A percentile compares a stretch with the other conserved stretches of the same genome.
These are phyloP conservation scores for Styela plicata DNA, from an alignment of 23 tunicate genomes.

Conservation along the genomic window DNA sequence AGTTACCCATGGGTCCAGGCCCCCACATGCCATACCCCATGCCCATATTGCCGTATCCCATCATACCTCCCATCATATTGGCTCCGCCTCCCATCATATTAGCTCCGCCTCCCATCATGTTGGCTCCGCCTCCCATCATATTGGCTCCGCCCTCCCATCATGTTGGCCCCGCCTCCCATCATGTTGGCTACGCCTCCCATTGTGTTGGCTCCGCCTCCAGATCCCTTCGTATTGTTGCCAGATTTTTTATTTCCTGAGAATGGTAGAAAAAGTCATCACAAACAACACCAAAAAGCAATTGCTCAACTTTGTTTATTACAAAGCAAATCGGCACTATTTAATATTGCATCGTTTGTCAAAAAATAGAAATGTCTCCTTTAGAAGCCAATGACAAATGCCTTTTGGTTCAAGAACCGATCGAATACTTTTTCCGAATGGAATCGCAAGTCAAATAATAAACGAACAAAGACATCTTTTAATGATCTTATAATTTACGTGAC, in stretches of 20 bases:
- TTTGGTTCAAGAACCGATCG: no score
- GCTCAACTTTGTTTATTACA: background rate
- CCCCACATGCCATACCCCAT: constrained; percentile 47
- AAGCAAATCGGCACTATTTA: no score
- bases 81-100: constrained; percentile 21
- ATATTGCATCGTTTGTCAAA: no score
- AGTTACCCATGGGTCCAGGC: constrained; percentile 26
- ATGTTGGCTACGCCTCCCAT: background rate
- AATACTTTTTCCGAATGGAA: no score
- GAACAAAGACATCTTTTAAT: no score
- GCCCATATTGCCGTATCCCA: constrained; percentile 33
- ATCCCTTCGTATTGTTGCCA: constrained; percentile 8
- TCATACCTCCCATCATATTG: constrained; percentile 18
- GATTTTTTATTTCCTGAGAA: constrained; percentile 7
- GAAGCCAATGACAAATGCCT: no score
- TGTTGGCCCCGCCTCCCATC: constrained; percentile 24
- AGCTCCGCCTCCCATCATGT: background rate
- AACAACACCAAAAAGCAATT: background rate
- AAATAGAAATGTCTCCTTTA: no score
- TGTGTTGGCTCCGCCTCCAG: background rate
- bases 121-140: background rate
- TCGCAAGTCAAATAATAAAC: no score
- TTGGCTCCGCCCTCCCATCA: constrained; percentile 26
- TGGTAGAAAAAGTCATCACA: background rate
- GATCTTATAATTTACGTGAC: no score